Evolutionary conservation across 92 coral and sea anemone species (phyloP).

Genomic region (Epizoanthus rinbou): DNA sequence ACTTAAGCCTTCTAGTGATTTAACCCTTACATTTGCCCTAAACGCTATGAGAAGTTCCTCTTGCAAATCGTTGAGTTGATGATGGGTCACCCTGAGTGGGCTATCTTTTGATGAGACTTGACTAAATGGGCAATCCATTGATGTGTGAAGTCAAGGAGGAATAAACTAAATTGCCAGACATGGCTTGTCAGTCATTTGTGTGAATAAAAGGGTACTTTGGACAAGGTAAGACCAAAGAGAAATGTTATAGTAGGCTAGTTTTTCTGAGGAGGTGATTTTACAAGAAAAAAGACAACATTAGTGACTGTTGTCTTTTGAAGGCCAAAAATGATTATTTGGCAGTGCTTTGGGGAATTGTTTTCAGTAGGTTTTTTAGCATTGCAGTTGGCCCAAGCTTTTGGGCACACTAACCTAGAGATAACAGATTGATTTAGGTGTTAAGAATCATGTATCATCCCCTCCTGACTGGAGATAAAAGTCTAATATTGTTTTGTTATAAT

Average conservation of each 20-base stretch:
- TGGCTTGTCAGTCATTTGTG: constrained; percentile 36
- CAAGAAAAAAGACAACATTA: not conserved
- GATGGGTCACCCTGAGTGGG: constrained; percentile 30
- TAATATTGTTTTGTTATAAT: too few relatives aligned
- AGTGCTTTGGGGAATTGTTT: too few relatives aligned
- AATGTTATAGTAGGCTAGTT: constrained; percentile 24
- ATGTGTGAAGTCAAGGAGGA: constrained; percentile 36
- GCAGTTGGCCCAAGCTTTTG: too few relatives aligned
- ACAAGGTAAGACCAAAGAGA: constrained; percentile 37
- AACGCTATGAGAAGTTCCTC: constrained; percentile 46
- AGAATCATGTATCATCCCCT: too few relatives aligned
- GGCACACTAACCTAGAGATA: too few relatives aligned
- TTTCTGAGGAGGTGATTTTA: not conserved
- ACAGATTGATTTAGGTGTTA: too few relatives aligned
- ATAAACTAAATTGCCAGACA: constrained; percentile 46
- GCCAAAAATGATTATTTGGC: too few relatives aligned
- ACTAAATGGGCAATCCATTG: constrained; percentile 45
- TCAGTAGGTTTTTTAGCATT: too few relatives aligned
- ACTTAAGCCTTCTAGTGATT: constrained; percentile 38
- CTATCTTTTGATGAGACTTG: constrained; percentile 42
- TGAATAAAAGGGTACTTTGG: constrained; percentile 34
- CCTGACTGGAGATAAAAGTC: too few relatives aligned
- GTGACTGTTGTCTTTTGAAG: too few relatives aligned
- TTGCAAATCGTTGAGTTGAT: constrained; percentile 30
- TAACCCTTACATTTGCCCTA: constrained; percentile 45